phyloP scores from a whole-genome alignment of 23 tunicate species.

The Clavelina lepadiformis region DNA sequence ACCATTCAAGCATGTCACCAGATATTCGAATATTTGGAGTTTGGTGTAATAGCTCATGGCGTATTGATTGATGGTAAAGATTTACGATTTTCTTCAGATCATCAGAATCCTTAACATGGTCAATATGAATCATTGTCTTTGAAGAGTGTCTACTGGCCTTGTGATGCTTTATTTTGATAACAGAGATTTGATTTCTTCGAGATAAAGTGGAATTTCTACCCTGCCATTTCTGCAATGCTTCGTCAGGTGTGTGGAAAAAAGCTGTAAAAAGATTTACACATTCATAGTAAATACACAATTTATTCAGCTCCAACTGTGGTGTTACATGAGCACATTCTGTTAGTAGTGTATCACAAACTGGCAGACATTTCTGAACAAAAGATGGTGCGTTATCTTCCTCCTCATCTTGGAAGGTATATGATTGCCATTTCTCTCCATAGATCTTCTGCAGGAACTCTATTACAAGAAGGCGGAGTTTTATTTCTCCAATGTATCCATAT shows the following conservation, averaged over 20 bases:
- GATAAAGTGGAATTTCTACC: neutral
- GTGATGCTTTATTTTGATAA: constrained; percentile 18
- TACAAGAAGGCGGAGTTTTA: constrained; percentile 27
- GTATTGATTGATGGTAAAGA: constrained; percentile 6
- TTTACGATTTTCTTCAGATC: constrained; percentile 15
- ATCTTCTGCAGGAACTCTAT: constrained; percentile 15
- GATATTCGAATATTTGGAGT: constrained; percentile 1
- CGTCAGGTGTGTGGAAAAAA: constrained; percentile 4
- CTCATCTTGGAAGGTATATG: neutral
- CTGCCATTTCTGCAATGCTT: constrained; percentile 3
- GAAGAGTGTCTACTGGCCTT: neutral
- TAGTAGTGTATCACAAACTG: constrained; percentile 45
- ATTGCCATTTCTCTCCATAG: constrained; percentile 6
- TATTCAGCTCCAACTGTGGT: neutral
- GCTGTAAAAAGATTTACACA: constrained; percentile 27
- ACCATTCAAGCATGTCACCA: constrained; percentile 48
- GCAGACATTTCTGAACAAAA: constrained; percentile 20
- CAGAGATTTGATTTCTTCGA: constrained; percentile 22
- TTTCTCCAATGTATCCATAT: constrained; percentile 59
- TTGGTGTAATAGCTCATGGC: neutral
- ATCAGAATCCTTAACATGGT: constrained; percentile 3
- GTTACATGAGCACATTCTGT: constrained; percentile 24
- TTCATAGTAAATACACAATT: neutral
- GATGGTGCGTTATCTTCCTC: neutral
- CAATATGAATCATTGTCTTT: too few relatives aligned